Base-by-base conservation (phyloP, 2,888 invertebrate genomes). In the Apantesis nais region DNA sequence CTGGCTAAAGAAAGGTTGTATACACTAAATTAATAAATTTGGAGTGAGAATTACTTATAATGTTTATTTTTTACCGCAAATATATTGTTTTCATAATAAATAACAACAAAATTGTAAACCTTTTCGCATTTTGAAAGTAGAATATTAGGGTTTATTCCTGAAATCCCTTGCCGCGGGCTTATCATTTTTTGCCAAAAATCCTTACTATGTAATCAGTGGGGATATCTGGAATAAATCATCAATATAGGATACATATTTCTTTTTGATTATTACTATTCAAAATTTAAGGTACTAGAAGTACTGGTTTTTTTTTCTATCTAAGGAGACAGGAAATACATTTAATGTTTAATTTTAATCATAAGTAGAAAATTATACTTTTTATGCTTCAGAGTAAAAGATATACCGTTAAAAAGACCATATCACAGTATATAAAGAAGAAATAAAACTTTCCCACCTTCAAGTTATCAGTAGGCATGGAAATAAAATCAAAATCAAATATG, bases 31-130 rank as follows among this genome's bases (percentile, higher is more conserved):
- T 44, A 44, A 39, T 61, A 16, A 34, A n/a, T 62, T 68, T 62
- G 14, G 37, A 63, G 67, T 52, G 62, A 48, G 62, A 48, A 67
- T 62, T 9, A 52, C n/a, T 52, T 37, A 52, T 3, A 34, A 48
- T 60, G 12, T 61, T 44, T 61, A 25, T 44, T 19, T 25, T n/a
- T 16, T 37, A 37, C 61, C 25, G 37, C n/a, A 39, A 39, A 14
- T 44, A 31, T n/a, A 52, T 12, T n/a, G 52, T 52, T 37, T 34
- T 16, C 22, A 11, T 63, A 63, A 41, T 63, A 29, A 31, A 44
- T 1, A 19, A 44, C 31, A 44, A 63, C 14, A 29, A 19, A 22
- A 29, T 29, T 16, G 9, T 41, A 16, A 63, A 61, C 34, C 16
- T 29, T 25, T 63, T 16, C 9, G 2, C 14, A 11, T 62, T 62